Evolutionary conservation across 2,797 vertebrate genomes (phyloP).

Genomic region (Odontamblyopus lacepedii): DNA sequence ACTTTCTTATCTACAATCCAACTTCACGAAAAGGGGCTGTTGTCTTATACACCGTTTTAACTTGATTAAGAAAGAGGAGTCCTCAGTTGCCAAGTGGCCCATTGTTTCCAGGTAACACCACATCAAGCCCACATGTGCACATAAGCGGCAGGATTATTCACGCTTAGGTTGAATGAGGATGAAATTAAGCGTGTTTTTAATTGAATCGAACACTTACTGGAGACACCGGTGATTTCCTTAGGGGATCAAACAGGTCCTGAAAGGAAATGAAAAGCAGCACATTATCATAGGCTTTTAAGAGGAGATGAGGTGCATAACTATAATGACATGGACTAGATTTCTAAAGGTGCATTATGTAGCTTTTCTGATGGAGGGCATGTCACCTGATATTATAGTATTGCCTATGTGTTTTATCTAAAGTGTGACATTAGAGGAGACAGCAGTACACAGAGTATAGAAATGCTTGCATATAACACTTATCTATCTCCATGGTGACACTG

Average conservation of each 20-base stretch:
- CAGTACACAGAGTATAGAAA: too few relatives aligned
- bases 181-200: constrained; percentile 42
- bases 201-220: constrained; percentile 36
- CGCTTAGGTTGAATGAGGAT: constrained; percentile 20
- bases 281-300: constrained; percentile 31
- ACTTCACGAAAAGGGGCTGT: not conserved
- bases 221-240: constrained; percentile 10
- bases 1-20: not conserved
- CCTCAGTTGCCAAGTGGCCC: not conserved
- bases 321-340: not conserved
- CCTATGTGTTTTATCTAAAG: not conserved
- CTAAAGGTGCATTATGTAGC: not conserved
- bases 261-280: constrained; percentile 29
- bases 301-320: not conserved
- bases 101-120: constrained; percentile 38
- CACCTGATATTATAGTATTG: not conserved
- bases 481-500: not conserved
- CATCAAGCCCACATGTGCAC: constrained; percentile 45
- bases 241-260: constrained; percentile 37
- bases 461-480: too few relatives aligned
- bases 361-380: too few relatives aligned
- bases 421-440: not conserved
- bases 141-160: constrained; percentile 28
- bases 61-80: constrained; percentile 2
- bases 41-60: not conserved